Evolutionary conservation across 2,113 vertebrate genomes (phyloP).

Genomic region (Rhodinocichla rosea): DNA sequence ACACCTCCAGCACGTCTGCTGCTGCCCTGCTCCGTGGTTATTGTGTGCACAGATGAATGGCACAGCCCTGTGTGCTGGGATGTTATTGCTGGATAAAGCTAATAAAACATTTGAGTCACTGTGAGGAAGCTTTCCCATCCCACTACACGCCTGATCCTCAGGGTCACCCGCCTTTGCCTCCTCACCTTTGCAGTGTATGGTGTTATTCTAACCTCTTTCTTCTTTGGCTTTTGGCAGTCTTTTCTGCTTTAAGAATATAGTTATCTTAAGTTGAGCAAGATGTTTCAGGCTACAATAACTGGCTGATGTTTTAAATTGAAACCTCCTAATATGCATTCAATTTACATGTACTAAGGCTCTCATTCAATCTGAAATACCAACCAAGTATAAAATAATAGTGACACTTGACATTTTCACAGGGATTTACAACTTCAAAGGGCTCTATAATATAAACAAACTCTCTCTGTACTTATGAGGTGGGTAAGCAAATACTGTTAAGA

Average conservation of each 20-base stretch:
- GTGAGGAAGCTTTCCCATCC: slow-evolving; percentile 32
- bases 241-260: slow-evolving; percentile 41
- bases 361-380: slow-evolving; percentile 50
- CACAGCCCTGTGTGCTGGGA: background rate
- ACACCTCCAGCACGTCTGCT: slow-evolving; percentile 7
- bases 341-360: slow-evolving; percentile 47
- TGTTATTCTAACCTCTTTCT: slow-evolving; percentile 67
- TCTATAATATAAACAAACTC: slow-evolving; percentile 14
- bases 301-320: slow-evolving; percentile 50
- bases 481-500: slow-evolving; percentile 17
- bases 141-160: slow-evolving; percentile 4
- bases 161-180: slow-evolving; percentile 31
- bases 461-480: slow-evolving; percentile 1
- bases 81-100: slow-evolving; percentile 60
- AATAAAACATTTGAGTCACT: slow-evolving; percentile 45
- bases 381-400: slow-evolving; percentile 53
- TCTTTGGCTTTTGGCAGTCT: slow-evolving; percentile 57
- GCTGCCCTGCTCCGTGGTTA: background rate
- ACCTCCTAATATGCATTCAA: slow-evolving; percentile 61
- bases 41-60: slow-evolving; percentile 18
- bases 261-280: slow-evolving; percentile 66
- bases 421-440: slow-evolving; percentile 52
- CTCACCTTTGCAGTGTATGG: slow-evolving; percentile 33
- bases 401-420: slow-evolving; percentile 59
- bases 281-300: slow-evolving; percentile 60